Evolutionary conservation across 2,113 vertebrate genomes (phyloP), one percentile per base, ranked within the genome.

Genomic region (Pheucticus melanocephalus): DNA sequence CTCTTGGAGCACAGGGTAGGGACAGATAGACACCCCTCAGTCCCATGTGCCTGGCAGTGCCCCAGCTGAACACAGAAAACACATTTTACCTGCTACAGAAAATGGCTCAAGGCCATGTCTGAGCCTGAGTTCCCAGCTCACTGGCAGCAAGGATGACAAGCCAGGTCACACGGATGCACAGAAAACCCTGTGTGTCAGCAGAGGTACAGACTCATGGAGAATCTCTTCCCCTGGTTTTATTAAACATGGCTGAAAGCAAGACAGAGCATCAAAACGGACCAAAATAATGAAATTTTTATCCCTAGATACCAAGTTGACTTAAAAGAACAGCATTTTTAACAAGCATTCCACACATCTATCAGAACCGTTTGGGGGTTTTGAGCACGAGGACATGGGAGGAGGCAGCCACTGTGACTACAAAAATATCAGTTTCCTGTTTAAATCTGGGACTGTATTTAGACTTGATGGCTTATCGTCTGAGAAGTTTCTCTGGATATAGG

Each of bases 371-470:
- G 31, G 16, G 47, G 4, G 17, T 54, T 75, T 31, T 66, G 37
- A 84, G 68, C 51, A 57, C 0, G 1, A 73, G 72, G 60, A 93
- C 69, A 84, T 35, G 61, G 94, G 57, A 95, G 47, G 86, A 90
- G 72, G 53, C 76, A 94, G 86, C 25, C 72, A 76, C 65, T 48
- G 28, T 10, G 50, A 84, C 69, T 87, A 84, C 44, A 90, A 75
- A 97, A 95, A 87, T 82, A 75, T 6, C 70, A 57, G 83, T 57
- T 95, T 96, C 88, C 94, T 96, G 95, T 95, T 96, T 94, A 95
- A 89, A 91, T 84, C 7, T 53, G 73, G 37, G 81, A 82, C 69
- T 4, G 1, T 84, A 92, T 88, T 86, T 78, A 92, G 72, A 78
- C 69, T 86, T 56, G 47, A 82, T 70, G 81, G 56, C 59, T 94